Evolutionary conservation across 2,888 invertebrate species (phyloP).

Genomic region (Perizoma affinitatum): DNA sequence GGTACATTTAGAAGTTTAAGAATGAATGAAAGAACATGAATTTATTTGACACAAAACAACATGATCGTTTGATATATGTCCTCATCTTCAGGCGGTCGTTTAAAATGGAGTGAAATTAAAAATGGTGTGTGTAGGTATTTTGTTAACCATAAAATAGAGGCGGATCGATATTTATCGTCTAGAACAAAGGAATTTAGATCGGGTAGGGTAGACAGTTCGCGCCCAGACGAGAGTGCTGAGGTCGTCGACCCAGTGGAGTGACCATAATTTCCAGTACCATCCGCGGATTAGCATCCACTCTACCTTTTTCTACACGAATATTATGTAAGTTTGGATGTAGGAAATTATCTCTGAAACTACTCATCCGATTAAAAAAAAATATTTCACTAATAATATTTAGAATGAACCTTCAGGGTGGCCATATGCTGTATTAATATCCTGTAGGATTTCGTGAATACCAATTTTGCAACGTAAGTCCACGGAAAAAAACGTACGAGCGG

Average conservation of each 20-base stretch:
- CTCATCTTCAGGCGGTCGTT: background rate
- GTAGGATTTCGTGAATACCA: no score
- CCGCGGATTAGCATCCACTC: conserved; percentile 17
- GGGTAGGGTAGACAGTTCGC: conserved; percentile 31
- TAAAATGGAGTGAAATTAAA: conserved; percentile 22
- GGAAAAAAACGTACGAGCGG: no score
- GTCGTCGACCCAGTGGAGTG: conserved; percentile 33
- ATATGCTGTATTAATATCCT: no score
- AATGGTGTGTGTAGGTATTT: conserved; percentile 10
- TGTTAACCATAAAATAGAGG: conserved; percentile 22
- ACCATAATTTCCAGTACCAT: conserved; percentile 25
- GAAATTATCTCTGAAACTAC: no score
- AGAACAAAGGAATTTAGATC: conserved; percentile 32
- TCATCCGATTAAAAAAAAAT: no score
- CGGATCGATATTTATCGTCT: conserved; percentile 31
- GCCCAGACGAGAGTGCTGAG: conserved; percentile 25
- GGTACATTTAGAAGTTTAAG: no score
- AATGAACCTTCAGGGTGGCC: no score
- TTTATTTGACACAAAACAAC: background rate
- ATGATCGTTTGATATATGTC: background rate
- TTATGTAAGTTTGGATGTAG: no score
- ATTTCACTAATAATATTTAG: no score
- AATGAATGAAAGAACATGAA: no score
- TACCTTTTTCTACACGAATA: no score
- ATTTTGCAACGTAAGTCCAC: no score